Percentiles rank a stretch among this genome's conserved stretches.
Conservation (phyloP, 2,888 invertebrate genomes). For the Labia minor region DNA sequence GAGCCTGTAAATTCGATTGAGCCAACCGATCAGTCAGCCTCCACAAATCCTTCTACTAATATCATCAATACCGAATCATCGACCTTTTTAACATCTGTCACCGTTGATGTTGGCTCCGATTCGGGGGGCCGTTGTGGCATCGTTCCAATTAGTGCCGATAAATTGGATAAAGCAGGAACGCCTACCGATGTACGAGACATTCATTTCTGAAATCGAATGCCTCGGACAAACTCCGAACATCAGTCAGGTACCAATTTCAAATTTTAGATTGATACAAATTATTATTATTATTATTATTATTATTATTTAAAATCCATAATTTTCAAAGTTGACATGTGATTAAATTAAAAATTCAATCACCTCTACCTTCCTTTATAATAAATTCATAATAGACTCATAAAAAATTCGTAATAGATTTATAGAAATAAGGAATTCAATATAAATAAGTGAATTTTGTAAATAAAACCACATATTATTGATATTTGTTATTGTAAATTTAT, state of each 20-base stretch:
- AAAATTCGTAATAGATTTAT: too few relatives aligned
- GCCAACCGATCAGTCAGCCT: background rate
- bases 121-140: slow-evolving; percentile 25
- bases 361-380: too few relatives aligned
- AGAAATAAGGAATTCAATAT: too few relatives aligned
- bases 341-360: too few relatives aligned
- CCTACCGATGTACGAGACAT: slow-evolving; percentile 80
- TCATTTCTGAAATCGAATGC: slow-evolving; percentile 46
- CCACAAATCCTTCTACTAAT: background rate
- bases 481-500: too few relatives aligned
- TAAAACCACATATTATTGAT: too few relatives aligned
- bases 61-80: slow-evolving; percentile 23
- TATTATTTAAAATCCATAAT: too few relatives aligned
- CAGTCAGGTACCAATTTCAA: slow-evolving; percentile 1
- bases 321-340: too few relatives aligned
- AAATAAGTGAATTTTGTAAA: too few relatives aligned
- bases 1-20: background rate
- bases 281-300: too few relatives aligned
- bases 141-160: slow-evolving; percentile 30
- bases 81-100: slow-evolving; percentile 28
- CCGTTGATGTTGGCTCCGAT: slow-evolving; percentile 31
- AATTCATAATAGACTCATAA: too few relatives aligned
- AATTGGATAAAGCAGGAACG: slow-evolving; percentile 59
- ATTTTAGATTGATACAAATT: too few relatives aligned
- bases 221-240: background rate